A percentile compares a stretch with the other conserved stretches of the same genome.
phyloP scores from a whole-genome alignment of 2,113 vertebrate species.

The Podarcis raffonei region DNA sequence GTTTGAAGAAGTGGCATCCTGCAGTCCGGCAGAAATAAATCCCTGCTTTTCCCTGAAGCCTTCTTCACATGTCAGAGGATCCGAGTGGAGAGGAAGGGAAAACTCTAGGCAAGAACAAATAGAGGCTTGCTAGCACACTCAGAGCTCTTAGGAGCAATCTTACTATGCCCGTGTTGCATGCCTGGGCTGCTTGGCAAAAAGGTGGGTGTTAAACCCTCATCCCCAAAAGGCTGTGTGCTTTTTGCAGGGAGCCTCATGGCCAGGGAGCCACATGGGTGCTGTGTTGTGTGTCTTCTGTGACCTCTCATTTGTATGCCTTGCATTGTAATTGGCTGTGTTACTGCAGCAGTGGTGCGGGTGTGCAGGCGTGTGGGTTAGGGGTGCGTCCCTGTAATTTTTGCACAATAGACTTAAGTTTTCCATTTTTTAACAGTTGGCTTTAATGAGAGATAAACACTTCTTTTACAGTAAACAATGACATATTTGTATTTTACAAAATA shows the following conservation, averaged over 20 bases:
- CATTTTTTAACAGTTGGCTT: neutral
- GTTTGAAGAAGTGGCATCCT: neutral
- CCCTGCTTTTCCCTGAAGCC: neutral
- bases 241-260: too few relatives aligned
- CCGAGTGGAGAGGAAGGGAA: neutral
- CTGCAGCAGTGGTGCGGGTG: too few relatives aligned
- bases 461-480: neutral
- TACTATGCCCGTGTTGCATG: neutral
- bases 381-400: neutral
- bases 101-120: neutral
- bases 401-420: neutral
- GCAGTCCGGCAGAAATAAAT: neutral
- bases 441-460: neutral
- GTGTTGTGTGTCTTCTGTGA: too few relatives aligned
- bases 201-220: too few relatives aligned
- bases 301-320: too few relatives aligned
- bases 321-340: too few relatives aligned
- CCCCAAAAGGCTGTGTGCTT: too few relatives aligned
- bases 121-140: neutral
- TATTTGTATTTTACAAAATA: neutral
- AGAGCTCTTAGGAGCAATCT: neutral
- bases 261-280: too few relatives aligned
- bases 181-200: too few relatives aligned
- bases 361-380: too few relatives aligned
- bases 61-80: too few relatives aligned